Percentiles rank a stretch among this genome's conserved stretches.
Evolutionary conservation across 2,888 invertebrate genomes (phyloP).

Genomic region (Epinotia nisella): DNA sequence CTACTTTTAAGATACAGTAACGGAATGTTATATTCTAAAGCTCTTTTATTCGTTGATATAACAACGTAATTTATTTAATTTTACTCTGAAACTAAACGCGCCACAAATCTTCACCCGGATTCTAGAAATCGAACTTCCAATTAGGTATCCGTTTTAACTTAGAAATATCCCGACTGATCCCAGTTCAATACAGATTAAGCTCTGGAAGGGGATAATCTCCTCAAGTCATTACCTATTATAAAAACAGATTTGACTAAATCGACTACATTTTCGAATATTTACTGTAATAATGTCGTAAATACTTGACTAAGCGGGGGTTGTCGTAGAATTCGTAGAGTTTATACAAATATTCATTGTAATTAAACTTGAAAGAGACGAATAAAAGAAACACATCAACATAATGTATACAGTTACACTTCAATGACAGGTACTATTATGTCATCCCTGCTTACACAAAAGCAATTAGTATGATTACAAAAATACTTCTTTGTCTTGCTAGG

Average conservation of each 20-base stretch:
- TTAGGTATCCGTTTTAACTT: neutral
- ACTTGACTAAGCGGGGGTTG: too few species aligned
- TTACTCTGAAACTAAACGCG: neutral
- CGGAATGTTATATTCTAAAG: too few species aligned
- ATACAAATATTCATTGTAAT: neutral
- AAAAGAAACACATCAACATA: conserved; percentile 19
- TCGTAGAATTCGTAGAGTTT: neutral
- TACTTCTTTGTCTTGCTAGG: conserved; percentile 21
- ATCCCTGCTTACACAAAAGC: conserved; percentile 33
- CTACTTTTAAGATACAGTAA: too few species aligned
- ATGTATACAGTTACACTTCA: conserved; percentile 21
- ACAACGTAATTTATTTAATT: too few species aligned
- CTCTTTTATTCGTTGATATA: too few species aligned
- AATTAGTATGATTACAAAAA: conserved; percentile 38
- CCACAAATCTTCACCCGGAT: neutral
- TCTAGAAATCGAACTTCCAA: neutral
- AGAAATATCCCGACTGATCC: neutral
- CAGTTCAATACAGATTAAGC: neutral
- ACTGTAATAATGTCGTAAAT: neutral
- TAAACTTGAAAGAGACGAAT: neutral
- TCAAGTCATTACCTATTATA: neutral
- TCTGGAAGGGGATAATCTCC: neutral
- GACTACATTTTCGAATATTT: neutral
- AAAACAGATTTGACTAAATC: neutral
- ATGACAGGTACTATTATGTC: conserved; percentile 28